A percentile compares a stretch with the other conserved stretches of the same genome.
Evolutionary conservation across 2,888 invertebrate genomes (phyloP).

Genomic region (Furcula furcula): DNA sequence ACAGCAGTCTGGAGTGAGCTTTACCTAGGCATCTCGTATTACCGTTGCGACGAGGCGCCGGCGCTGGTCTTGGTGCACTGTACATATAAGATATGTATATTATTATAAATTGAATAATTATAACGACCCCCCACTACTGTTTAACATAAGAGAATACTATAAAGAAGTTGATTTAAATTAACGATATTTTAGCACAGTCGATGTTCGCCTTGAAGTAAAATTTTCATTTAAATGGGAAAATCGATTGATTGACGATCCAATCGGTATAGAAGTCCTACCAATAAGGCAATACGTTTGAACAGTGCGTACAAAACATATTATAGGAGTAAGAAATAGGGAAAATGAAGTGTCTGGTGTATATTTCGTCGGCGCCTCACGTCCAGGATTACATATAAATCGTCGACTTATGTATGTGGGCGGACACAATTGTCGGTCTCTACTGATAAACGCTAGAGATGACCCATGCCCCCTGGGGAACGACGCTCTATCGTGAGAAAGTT

Average conservation of each 20-base stretch:
- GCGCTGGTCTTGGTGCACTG: slow-evolving; percentile 31
- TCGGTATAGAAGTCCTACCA: neutral
- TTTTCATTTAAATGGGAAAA: neutral
- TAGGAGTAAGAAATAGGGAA: slow-evolving; percentile 31
- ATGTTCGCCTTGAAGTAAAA: neutral
- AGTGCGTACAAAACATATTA: slow-evolving; percentile 10
- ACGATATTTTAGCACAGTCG: neutral
- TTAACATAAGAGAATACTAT: slow-evolving; percentile 9
- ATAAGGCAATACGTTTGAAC: slow-evolving; percentile 5
- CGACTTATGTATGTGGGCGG: slow-evolving; percentile 55
- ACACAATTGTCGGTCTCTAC: slow-evolving; percentile 47
- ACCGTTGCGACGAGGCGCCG: slow-evolving; percentile 76
- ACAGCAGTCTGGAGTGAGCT: slow-evolving; percentile 51
- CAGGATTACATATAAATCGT: slow-evolving; percentile 52
- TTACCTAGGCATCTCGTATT: slow-evolving; percentile 72
- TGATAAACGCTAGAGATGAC: slow-evolving; percentile 51
- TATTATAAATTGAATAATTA: slow-evolving; percentile 33
- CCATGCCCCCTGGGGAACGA: slow-evolving; percentile 29
- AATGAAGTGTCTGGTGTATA: slow-evolving; percentile 29
- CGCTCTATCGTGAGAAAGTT: slow-evolving; percentile 44
- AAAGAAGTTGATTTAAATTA: neutral
- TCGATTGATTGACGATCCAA: neutral
- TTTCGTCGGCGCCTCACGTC: slow-evolving; percentile 44
- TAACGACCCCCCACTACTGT: slow-evolving; percentile 15
- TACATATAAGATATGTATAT: slow-evolving; percentile 32